Evolutionary conservation across 2,113 vertebrate genomes (phyloP), one percentile per base, ranked within the genome.

Genomic region (Tragelaphus scriptus): DNA sequence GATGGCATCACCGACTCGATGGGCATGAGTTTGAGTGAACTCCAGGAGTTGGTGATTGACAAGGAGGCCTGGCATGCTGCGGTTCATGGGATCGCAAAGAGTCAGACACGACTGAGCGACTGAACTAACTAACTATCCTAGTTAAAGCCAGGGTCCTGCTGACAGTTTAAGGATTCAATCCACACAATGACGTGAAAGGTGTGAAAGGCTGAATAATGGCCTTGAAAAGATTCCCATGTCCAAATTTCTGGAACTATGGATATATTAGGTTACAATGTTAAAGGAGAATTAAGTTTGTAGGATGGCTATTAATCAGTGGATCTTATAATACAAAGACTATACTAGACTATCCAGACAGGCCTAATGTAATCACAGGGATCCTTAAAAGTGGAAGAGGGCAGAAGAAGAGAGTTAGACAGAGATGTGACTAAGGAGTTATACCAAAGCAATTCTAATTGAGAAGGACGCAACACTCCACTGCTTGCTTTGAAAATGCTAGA

Each of bases 101-200:
- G 28, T 30, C 28, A 0, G 61, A 32, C 28, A 63, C 2, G 0
- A 7, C 61, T 63, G 61, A 32, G 28, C 2, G 0, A 7, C 28
- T 32, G 28, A 63, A 63, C 61, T 63, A 56, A 56, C 53, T 55
- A 30, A 61, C 6, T 63, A 63, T 63, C 5, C 25, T 15, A 51
- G n/a, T 55, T 58, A 88, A 55, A 95, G 28, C 3, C 32, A 53
- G 26, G 7, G 40, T 23, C 28, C 30, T 51, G 26, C 6, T 23
- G 25, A 81, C 12, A 88, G 2, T 59, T 44, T 55, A 86, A 86
- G 49, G 5, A 77, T 49, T 49, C 10, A 84, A 23, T 40, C n/a
- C 26, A 40, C 40, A 56, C 36, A 77, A 86, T 25, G 51, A 53
- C 2, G 2, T 49, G 47, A 28, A 88, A 49, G 32, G 26, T 53